phyloP scores from a whole-genome alignment of 1,140 invertebrate genomes.

The Diuraphis noxia region DNA sequence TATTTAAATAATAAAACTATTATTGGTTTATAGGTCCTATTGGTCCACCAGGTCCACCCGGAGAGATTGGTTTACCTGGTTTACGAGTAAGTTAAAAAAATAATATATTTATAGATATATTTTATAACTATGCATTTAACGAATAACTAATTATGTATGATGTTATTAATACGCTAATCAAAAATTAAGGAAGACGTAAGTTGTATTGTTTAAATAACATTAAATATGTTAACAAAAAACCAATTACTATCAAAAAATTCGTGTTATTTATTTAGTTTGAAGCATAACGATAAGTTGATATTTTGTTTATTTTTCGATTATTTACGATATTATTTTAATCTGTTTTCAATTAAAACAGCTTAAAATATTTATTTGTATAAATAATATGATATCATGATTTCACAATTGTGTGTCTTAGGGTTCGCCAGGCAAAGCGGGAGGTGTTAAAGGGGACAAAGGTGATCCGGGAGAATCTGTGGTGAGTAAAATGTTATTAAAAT shows the following conservation, averaged over 20 bases:
- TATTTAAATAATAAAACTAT: conserved; percentile 56
- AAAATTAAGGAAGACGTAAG: conserved; percentile 57
- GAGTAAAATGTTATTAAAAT: conserved; percentile 23
- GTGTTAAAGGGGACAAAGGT: conserved; percentile 76
- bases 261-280: background rate
- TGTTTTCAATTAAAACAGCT: background rate
- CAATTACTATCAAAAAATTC: background rate
- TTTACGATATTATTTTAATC: too few relatives aligned
- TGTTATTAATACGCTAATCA: background rate
- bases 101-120: background rate
- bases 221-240: background rate
- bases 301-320: background rate
- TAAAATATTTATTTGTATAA: background rate
- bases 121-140: background rate
- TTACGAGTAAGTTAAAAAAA: conserved; percentile 69
- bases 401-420: conserved; percentile 62
- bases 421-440: conserved; percentile 61
- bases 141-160: background rate
- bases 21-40: conserved; percentile 64
- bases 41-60: conserved; percentile 73
- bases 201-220: conserved; percentile 52
- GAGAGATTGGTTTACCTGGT: conserved; percentile 70
- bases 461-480: conserved; percentile 64
- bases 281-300: background rate
- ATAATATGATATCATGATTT: background rate